Percentiles rank a stretch among this genome's conserved stretches.
These are phyloP conservation scores for Glyphotaelius pellucidus DNA, from an alignment of 2,888 invertebrate species.

Conservation along the genomic window DNA sequence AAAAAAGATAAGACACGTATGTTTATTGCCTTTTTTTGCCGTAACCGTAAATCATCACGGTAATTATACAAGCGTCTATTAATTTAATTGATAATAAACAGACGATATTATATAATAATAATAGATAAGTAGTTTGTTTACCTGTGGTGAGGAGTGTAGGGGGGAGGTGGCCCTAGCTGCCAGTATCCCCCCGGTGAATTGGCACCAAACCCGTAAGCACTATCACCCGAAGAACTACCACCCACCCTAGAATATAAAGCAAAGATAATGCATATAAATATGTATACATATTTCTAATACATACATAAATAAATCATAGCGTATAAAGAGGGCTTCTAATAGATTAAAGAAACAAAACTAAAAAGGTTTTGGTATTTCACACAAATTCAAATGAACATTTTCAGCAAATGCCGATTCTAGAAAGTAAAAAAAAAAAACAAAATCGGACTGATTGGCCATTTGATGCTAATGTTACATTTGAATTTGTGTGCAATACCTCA, in stretches of 20 bases:
- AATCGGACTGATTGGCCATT: too few relatives aligned
- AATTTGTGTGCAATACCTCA: too few relatives aligned
- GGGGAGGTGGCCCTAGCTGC: constrained; percentile 87
- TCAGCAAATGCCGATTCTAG: too few relatives aligned
- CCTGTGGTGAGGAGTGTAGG: constrained; percentile 87
- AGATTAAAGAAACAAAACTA: background rate
- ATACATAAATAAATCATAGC: constrained; percentile 3
- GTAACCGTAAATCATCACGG: too few relatives aligned
- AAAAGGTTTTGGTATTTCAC: too few relatives aligned
- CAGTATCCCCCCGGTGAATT: constrained; percentile 68
- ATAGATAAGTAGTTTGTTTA: background rate
- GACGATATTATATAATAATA: background rate
- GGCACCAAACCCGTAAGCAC: constrained; percentile 88
- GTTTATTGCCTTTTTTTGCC: too few relatives aligned
- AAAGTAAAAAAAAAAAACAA: too few relatives aligned
- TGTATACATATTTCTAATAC: background rate
- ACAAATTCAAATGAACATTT: too few relatives aligned
- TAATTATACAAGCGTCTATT: too few relatives aligned
- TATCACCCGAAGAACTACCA: constrained; percentile 84
- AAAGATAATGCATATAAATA: background rate
- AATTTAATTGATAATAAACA: background rate
- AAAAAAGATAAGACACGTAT: too few relatives aligned
- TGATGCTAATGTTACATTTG: too few relatives aligned
- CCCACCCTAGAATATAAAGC: constrained; percentile 74
- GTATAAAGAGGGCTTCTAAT: background rate